phyloP scores from a whole-genome alignment of 2,113 vertebrate species.

The Chloebia gouldiae region DNA sequence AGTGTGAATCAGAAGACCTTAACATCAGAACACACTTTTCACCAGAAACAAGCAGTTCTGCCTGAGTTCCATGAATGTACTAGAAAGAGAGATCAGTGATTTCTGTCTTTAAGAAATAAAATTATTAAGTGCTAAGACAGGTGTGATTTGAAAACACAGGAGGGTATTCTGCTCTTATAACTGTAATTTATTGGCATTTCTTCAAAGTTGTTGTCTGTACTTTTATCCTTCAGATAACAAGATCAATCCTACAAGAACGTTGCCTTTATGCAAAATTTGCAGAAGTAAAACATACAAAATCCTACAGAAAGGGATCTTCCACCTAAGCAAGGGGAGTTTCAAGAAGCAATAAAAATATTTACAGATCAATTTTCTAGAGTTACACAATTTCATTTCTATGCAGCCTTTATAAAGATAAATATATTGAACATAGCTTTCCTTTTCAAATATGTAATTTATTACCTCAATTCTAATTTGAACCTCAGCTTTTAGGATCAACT shows the following conservation, averaged over 20 bases:
- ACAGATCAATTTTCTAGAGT: background rate
- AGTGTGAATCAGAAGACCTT: background rate
- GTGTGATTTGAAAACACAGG: background rate
- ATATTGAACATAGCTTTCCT: background rate
- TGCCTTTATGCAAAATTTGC: background rate
- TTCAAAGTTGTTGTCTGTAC: background rate
- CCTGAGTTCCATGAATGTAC: background rate
- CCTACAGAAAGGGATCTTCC: background rate
- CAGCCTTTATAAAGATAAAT: background rate
- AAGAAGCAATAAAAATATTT: background rate
- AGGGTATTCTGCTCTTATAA: background rate
- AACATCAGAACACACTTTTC: background rate
- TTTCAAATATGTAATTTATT: background rate
- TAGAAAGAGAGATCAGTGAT: background rate
- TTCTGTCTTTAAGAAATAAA: background rate
- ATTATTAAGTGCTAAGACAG: background rate
- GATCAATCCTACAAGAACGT: background rate
- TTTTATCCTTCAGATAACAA: background rate
- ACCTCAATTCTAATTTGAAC: background rate
- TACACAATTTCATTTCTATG: background rate
- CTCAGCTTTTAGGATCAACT: background rate
- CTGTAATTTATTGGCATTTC: background rate
- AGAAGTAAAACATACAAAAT: background rate
- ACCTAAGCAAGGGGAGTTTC: background rate
- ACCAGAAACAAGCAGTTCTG: background rate